Evolutionary conservation across 2,113 vertebrate species (phyloP), one percentile per base, ranked within the genome.

Genomic region (Periophthalmodon schlosseri): DNA sequence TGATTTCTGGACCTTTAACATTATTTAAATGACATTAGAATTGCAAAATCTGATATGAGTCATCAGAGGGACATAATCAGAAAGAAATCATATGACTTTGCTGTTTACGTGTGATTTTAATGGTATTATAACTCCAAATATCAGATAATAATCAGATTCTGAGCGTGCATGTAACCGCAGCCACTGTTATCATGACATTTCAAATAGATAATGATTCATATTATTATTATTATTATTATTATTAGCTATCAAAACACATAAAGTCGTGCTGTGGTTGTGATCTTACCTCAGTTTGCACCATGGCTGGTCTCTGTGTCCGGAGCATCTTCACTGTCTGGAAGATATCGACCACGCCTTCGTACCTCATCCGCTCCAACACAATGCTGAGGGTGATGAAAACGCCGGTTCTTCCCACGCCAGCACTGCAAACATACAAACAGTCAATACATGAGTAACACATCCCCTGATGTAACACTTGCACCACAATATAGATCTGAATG

Each of bases 251-350:
- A 23, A 57, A 57, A 57, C 6, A 21, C 7, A 10, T 20, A 14
- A 23, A 24, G 2, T 58, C 21, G 24, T 49, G 12, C 0, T 23
- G 47, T 67, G 21, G 24, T 67, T 44, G 66, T 34, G 12, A 21
- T 58, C 91, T 91, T 39, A 99, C 98, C 97, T 99, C 98, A 8
- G 97, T 99, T 80, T 99, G 97, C 89, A 99, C 97, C 97, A 98
- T 99, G 44, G 97, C 98, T 5, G 98, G 97, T 88, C 97, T 92
- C 93, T 99, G 97, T 52, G 97, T 99, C 77, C 97, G 95, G 78
- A 99, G 95, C 98, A 98, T 97, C 94, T 99, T 99, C 83, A 99
- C 97, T 0, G 98, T 99, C 94, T 99, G 98, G 94, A 99, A 99
- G 87, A 99, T 96, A 91, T 99, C 98, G 85, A 99, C 98, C 84